Base-by-base conservation (phyloP, 1,140 invertebrate species). In the Eupristina koningsbergeri region DNA sequence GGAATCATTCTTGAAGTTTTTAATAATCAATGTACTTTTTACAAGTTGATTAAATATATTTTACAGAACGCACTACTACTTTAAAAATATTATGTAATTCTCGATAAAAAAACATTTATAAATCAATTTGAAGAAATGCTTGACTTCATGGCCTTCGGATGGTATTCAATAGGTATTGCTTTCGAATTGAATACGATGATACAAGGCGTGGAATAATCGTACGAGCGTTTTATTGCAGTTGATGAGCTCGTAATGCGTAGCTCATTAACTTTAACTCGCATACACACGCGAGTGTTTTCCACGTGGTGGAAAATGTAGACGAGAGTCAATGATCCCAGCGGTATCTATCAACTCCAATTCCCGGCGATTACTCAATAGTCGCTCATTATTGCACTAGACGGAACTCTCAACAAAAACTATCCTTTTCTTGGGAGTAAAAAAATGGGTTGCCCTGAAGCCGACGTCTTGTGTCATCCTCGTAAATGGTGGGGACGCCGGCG, bases 331-430 rank as follows among this genome's bases (percentile, higher is more conserved):
- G 61, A 77, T 53, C 75, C 47, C 31, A 53, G 39, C 29, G 53
- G 47, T 61, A 77, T 77, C 75, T 77, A 61, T 53, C 75, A 45
- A 39, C 75, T 58, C 39, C 45, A 13, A 41, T 41, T 71, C 7
- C 26, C 53, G 31, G 17, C n/a, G n/a, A 75, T 47, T 47, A 47
- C 31, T 58, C 47, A 34, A 76, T 2, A 36, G 29, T 17, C 17
- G 29, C 2, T 19, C 22, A 22, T 11, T 34, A 22, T 77, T 77
- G 50, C 47, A 29, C 19, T 31, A 76, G 15, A 31, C 22, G 47
- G 41, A 29, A 34, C 13, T n/a, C n/a, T n/a, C n/a, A 67, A n/a
- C 74, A 36, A 41, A 64, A 26, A 7, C 22, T 3, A n/a, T n/a
- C n/a, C n/a, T n/a, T n/a, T n/a, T n/a, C n/a, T n/a, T n/a, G n/a